Evolutionary conservation across 2,888 invertebrate species (phyloP).

Genomic region (Lamproptera curius): DNA sequence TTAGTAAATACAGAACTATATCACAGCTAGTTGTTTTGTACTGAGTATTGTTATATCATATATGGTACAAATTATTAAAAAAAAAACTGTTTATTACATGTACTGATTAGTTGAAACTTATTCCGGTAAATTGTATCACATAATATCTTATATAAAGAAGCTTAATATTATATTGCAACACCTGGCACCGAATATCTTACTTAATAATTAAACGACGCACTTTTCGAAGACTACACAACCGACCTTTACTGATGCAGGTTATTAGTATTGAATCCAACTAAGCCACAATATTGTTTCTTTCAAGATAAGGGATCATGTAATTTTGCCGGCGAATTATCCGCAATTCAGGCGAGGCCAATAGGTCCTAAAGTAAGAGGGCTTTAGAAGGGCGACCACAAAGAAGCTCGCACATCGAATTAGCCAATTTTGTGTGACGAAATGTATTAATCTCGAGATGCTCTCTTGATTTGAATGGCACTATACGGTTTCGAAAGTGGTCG

Average conservation of each 20-base stretch:
- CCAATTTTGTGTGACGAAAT: constrained; percentile 22
- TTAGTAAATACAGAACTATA: constrained; percentile 28
- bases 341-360: neutral
- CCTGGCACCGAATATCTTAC: neutral
- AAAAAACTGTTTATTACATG: constrained; percentile 1
- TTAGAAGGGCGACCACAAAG: constrained; percentile 20
- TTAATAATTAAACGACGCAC: neutral
- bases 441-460: constrained; percentile 16
- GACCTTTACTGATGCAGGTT: no score
- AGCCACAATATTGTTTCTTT: neutral
- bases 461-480: constrained; percentile 3
- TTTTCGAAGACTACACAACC: neutral
- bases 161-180: constrained; percentile 3
- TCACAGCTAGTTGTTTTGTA: constrained; percentile 45
- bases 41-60: constrained; percentile 33
- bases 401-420: constrained; percentile 22
- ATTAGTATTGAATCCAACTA: no score
- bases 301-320: constrained; percentile 1
- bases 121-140: neutral
- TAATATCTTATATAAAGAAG: neutral
- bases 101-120: constrained; percentile 6
- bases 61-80: neutral
- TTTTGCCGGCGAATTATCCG: neutral
- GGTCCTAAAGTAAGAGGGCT: constrained; percentile 17
- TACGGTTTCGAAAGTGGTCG: constrained; percentile 21